Conservation (phyloP, 2,888 invertebrate species). For the Galerucella pusilla region DNA sequence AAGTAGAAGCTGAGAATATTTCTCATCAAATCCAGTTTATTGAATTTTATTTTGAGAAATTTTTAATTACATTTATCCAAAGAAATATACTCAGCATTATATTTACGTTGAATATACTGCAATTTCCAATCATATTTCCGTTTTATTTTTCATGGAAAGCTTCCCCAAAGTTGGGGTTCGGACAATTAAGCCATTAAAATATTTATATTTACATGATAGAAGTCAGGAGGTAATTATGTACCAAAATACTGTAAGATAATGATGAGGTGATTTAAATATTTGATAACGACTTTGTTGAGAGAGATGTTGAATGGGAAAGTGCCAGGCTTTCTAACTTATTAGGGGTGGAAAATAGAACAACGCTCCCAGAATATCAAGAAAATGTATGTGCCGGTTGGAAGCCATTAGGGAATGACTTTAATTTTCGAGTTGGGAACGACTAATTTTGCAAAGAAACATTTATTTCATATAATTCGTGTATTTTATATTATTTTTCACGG, state of each 20-base stretch:
- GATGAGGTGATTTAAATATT: neutral
- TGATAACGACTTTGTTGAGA: neutral
- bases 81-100: too few relatives aligned
- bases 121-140: too few relatives aligned
- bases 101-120: neutral
- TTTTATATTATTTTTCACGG: neutral
- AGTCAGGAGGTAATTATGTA: neutral
- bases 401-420: neutral
- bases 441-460: neutral
- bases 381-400: neutral
- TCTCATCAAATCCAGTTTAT: too few relatives aligned
- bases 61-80: too few relatives aligned
- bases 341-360: neutral
- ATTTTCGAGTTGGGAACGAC: neutral
- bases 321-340: conserved; percentile 2
- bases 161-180: too few relatives aligned
- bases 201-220: neutral
- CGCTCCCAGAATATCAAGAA: neutral
- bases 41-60: too few relatives aligned
- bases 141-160: too few relatives aligned
- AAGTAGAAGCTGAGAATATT: too few relatives aligned
- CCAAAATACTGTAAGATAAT: neutral
- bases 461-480: neutral
- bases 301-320: neutral
- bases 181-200: neutral